Base-by-base conservation (phyloP, 2,888 invertebrate species). In the Dromius quadrimaculatus region DNA sequence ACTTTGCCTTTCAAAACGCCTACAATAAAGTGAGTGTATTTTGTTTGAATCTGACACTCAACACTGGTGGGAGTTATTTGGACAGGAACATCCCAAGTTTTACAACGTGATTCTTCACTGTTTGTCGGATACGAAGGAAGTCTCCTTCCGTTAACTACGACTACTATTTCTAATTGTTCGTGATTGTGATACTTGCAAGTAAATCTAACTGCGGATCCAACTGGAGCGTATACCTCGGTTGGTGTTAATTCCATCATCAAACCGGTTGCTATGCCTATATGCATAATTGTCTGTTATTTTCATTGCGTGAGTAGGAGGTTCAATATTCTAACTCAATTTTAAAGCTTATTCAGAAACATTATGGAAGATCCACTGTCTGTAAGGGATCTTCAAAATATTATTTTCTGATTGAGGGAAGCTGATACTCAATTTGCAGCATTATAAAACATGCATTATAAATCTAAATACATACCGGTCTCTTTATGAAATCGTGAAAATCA, bases 241-340 rank as follows among this genome's bases (percentile, higher is more conserved):
- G 87, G 87, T 70, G 79, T 82, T 77, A 86, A 79, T 79, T 84
- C 83, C 81, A 86, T 81, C 78, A 79, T 80, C 71, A 84, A 78
- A 43, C 62, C 61, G 17, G 62, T 62, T 65, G 41, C 11, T 9
- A 47, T 54, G 38, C 34, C 50, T 62, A 50, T 15, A 20, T 69
- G 32, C 36, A 38, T 69, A 38, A 59, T 36, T 36, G 13, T 59
- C 19, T 59, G 59, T 54, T 54, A 54, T 54, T 54, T 54, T 23
- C 22, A 28, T 20, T 11, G 22, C n/a, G 36, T 3, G 22, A 2
- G 47, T 23, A 22, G 22, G 22, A 47, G 20, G 47, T 22, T 47
- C n/a, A n/a, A n/a, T n/a, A 32, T 32, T 32, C 32, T 5, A 6
- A 32, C 9, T 6, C 32, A 32, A 32, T 11, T 41, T 11, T 13